A percentile compares a stretch with the other conserved stretches of the same genome.
Evolutionary conservation across 2,113 vertebrate species (phyloP).

Genomic region (Gavia stellata): DNA sequence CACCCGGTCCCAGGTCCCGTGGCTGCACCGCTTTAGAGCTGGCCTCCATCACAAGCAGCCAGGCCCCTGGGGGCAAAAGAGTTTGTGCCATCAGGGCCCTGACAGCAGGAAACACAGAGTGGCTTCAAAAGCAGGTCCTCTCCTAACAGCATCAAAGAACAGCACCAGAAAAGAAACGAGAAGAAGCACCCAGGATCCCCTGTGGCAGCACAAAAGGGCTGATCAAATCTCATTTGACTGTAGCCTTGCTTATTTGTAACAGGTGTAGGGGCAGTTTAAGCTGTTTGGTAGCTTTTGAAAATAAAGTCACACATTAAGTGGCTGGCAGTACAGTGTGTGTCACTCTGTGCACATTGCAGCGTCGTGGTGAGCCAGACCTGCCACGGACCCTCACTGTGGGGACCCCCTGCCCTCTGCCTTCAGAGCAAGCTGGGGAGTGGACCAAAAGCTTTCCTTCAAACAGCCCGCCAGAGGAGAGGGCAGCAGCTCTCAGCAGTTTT

Average conservation of each 20-base stretch:
- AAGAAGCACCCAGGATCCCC: neutral
- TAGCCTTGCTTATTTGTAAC: neutral
- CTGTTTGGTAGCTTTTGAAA: neutral
- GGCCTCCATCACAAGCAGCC: neutral
- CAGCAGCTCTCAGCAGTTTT: neutral
- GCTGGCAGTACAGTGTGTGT: neutral
- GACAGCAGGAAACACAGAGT: neutral
- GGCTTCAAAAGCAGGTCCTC: neutral
- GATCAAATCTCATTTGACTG: neutral
- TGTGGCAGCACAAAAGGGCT: neutral
- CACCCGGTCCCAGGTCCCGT: accelerated
- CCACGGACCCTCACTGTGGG: neutral
- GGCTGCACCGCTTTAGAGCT: neutral
- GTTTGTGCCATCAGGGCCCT: too few relatives aligned
- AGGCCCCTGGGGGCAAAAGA: neutral
- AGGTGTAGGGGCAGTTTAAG: neutral
- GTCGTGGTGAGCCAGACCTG: neutral
- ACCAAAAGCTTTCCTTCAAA: neutral
- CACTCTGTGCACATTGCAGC: neutral
- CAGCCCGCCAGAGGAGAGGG: neutral
- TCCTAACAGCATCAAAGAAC: neutral
- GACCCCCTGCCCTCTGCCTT: neutral
- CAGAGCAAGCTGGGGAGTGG: neutral
- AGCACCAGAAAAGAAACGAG: neutral
- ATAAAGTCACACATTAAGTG: neutral